A percentile compares a stretch with the other conserved stretches of the same genome.
These are phyloP conservation scores for Pedetes capensis DNA, from an alignment of 2,113 vertebrate species.

Conservation along the genomic window DNA sequence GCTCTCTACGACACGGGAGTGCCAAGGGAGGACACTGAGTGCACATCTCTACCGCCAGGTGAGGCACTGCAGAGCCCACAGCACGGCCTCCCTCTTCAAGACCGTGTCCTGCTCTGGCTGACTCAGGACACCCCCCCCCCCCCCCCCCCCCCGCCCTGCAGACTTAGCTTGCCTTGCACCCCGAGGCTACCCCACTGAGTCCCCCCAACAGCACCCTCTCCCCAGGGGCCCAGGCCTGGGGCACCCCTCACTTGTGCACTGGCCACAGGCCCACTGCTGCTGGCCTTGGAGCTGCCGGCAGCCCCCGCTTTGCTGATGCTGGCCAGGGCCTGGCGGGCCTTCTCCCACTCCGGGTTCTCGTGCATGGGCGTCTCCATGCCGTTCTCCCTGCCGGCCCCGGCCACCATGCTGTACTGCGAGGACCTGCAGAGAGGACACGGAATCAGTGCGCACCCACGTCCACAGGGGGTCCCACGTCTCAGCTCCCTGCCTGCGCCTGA, in stretches of 20 bases:
- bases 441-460: not conserved
- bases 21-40: not conserved
- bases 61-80: no score
- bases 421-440: not conserved
- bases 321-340: constrained; percentile 88
- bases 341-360: constrained; percentile 96
- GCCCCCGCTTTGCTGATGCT: constrained; percentile 82
- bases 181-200: no score
- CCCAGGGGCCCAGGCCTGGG: rapidly evolving
- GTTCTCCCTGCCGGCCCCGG: constrained; percentile 70
- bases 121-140: no score
- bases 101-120: rapidly evolving
- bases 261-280: constrained; percentile 69
- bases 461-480: not conserved
- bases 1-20: rapidly evolving
- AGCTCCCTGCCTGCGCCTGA: not conserved
- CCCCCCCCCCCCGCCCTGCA: no score
- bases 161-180: no score
- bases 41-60: not conserved
- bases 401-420: constrained; percentile 77
- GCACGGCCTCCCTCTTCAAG: not conserved
- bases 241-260: constrained; percentile 73
- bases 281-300: constrained; percentile 67
- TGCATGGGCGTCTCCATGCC: constrained; percentile 86
- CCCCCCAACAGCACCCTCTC: not conserved